Base-by-base conservation (phyloP, 2,888 invertebrate genomes). In the Sarcophaga rosellei region DNA sequence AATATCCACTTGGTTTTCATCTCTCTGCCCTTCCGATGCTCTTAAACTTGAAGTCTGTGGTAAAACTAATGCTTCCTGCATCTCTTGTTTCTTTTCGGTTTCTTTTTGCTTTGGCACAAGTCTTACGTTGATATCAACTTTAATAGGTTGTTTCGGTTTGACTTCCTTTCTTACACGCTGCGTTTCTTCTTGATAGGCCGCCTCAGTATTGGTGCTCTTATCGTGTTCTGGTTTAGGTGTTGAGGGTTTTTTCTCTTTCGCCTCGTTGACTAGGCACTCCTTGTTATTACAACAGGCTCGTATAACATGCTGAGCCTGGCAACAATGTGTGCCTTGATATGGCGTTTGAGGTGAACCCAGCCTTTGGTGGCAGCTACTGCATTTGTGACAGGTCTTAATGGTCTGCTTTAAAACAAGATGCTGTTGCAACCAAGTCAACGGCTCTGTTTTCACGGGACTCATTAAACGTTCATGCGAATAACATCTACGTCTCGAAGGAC, bases 51-150 rank as follows among this genome's bases (percentile, higher is more conserved):
- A 35, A 35, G 35, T 47, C 20, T 47, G 15, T 44, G 35, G 47
- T 72, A 44, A 17, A 20, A 8, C 68, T 20, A 11, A 1, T 15
- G 2, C 78, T 0, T 59, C 53, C 15, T 53, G 10, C 8, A 35
- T 5, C 8, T 84, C 81, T 11, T 81, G 53, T 76, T 83, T 87
- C 1, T 44, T 15, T 17, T 63, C 62, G 1, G 53, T 15, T 15
- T 79, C 80, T 44, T 68, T 17, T 73, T 69, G 59, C 23, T 96
- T 96, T 87, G 96, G 95, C 92, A 96, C 95, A 92, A 96, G 94
- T 92, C 96, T 96, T 87, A 96, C 96, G 93, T 95, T 96, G 90
- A 96, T 96, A 92, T 96, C 96, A 93, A 96, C 95, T 94, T 96
- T 96, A 89, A 96, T 95, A 1, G 84, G 86, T 70, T 78, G 81